Evolutionary conservation across 2,797 vertebrate species (phyloP), one percentile per base, ranked within the genome.

Genomic region (Sarcophilus harrisii): DNA sequence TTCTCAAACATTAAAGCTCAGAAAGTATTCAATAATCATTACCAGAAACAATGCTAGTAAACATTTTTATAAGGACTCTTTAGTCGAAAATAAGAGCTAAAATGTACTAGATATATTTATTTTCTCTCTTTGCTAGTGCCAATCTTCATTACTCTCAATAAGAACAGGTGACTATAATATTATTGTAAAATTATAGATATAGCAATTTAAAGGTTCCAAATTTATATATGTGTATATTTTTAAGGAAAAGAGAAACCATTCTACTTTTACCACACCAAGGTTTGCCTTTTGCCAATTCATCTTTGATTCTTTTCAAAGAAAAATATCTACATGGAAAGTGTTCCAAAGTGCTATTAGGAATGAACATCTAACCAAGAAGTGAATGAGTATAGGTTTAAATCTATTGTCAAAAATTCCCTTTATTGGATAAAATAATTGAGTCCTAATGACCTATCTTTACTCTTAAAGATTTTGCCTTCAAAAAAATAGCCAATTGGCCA

Each of bases 61-160:
- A 92, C 91, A n/a, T 92, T 73, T 97, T 96, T 94, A n/a, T 54
- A 91, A 11, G 28, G 57, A 93, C n/a, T n/a, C n/a, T n/a, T n/a
- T n/a, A 98, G 97, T 92, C 95, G 90, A 97, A 97, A 94, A 90
- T 94, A 49, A 1, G 91, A 11, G 66, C 90, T 95, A 12, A 81
- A 95, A 38, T 57, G 14, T 27, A 14, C 30, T 81, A 54, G 87
- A 93, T 95, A 90, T 73, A 92, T 94, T 97, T 91, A 89, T 95
- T 92, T 92, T 21, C 60, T 90, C 92, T 52, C 1, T 38, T 8
- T 81, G n/a, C 18, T 73, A 73, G 5, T 73, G 94, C 89, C 45
- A 10, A 16, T 94, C 57, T 29, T 96, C 92, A 96, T 96, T 95
- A 95, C 60, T 52, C 45, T 11, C 93, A 30, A 2, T 29, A 95